phyloP scores from a whole-genome alignment of 1,140 invertebrate genomes.

The Lanistes nyassanus region DNA sequence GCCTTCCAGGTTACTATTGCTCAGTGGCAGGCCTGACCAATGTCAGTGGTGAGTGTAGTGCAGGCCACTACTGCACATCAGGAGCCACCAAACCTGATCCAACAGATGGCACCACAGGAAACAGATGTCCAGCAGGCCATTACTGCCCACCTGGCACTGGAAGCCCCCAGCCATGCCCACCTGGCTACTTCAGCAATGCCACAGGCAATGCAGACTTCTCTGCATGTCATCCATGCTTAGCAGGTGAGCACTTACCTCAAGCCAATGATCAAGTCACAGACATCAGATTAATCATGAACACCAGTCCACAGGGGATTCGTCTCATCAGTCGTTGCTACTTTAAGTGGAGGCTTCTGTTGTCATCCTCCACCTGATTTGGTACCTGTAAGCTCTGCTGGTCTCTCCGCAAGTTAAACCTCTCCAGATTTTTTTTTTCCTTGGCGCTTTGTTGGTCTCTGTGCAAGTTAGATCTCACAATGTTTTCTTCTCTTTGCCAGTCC shows the following conservation, averaged over 20 bases:
- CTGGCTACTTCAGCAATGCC: slow-evolving; percentile 54
- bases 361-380: too few relatives aligned
- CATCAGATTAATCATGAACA: too few relatives aligned
- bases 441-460: too few relatives aligned
- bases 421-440: too few relatives aligned
- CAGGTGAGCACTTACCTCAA: slow-evolving; percentile 40
- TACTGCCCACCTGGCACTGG: slow-evolving; percentile 54
- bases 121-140: slow-evolving; percentile 49
- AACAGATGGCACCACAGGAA: slow-evolving; percentile 54
- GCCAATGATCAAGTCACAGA: too few relatives aligned
- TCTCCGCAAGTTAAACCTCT: too few relatives aligned
- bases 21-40: slow-evolving; percentile 44
- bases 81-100: slow-evolving; percentile 48
- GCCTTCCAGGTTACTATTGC: slow-evolving; percentile 57
- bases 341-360: too few relatives aligned
- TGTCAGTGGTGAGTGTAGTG: slow-evolving; percentile 52
- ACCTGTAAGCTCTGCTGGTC: too few relatives aligned
- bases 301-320: too few relatives aligned
- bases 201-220: slow-evolving; percentile 50
- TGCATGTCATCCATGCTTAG: slow-evolving; percentile 56
- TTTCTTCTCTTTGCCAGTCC: too few relatives aligned
- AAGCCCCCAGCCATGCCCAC: slow-evolving; percentile 45
- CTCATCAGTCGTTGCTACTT: too few relatives aligned
- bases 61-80: slow-evolving; percentile 59
- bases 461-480: too few relatives aligned